phyloP scores from a whole-genome alignment of 2,888 invertebrate genomes.

The Macropis europaea region DNA sequence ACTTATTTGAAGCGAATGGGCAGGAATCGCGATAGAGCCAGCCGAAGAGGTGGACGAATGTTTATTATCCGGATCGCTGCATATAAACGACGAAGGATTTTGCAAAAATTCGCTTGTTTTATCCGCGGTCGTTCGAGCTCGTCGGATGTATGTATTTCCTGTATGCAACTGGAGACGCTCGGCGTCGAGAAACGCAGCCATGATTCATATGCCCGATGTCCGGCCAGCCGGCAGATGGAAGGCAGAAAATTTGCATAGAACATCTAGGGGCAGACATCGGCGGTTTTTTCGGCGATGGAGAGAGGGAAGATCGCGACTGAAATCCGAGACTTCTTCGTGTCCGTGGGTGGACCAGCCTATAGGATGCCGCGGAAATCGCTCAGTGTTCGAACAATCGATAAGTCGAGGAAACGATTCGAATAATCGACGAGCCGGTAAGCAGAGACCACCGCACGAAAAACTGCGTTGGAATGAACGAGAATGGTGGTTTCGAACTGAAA shows the following conservation, averaged over 20 bases:
- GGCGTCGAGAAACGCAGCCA: constrained; percentile 11
- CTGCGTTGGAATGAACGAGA: no score
- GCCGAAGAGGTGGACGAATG: neutral
- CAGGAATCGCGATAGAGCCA: neutral
- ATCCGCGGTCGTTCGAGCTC: no score
- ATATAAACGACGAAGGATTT: neutral
- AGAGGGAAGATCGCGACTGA: constrained; percentile 33
- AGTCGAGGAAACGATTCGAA: neutral
- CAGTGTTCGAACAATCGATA: constrained; percentile 15
- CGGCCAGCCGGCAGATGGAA: constrained; percentile 32
- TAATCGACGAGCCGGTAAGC: neutral
- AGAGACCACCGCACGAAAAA: no score
- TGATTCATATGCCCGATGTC: constrained; percentile 52
- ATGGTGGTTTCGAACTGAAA: no score
- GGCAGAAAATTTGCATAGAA: constrained; percentile 55
- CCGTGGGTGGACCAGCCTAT: constrained; percentile 37
- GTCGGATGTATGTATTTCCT: constrained; percentile 54
- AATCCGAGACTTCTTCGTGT: constrained; percentile 41
- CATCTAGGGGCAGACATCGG: constrained; percentile 43
- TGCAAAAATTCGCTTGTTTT: constrained; percentile 11
- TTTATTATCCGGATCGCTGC: constrained; percentile 1
- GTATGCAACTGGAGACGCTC: constrained; percentile 52
- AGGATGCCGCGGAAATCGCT: neutral
- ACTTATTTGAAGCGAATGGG: neutral
- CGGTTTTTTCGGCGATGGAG: constrained; percentile 21